Evolutionary conservation across 2,888 invertebrate species (phyloP).

Genomic region (Pristionchus entomophagus): DNA sequence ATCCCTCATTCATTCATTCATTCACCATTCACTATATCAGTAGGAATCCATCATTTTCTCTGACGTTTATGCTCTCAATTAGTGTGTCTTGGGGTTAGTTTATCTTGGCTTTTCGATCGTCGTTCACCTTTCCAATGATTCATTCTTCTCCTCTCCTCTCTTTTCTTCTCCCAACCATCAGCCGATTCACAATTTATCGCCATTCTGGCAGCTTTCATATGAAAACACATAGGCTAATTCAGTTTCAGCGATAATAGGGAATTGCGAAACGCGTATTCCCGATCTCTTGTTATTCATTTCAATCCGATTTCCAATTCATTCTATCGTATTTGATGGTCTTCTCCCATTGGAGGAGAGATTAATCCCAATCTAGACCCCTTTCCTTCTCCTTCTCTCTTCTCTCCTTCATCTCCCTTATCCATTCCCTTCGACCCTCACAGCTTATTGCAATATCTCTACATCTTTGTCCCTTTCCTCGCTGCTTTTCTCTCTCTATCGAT

Average conservation of each 20-base stretch:
- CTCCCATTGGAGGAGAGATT: conserved; percentile 3
- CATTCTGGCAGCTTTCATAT: background rate
- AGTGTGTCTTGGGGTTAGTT: conserved; percentile 17
- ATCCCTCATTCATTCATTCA: too few species aligned
- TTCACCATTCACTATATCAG: too few species aligned
- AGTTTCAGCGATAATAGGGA: too few species aligned
- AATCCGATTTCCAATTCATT: background rate
- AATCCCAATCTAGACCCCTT: conserved; percentile 33
- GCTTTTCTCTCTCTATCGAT: conserved; percentile 26
- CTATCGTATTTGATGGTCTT: background rate
- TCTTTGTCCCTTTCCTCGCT: background rate
- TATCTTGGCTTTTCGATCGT: conserved; percentile 3
- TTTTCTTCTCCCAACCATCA: background rate
- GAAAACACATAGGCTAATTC: too few species aligned
- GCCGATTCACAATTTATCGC: background rate
- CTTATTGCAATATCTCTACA: conserved; percentile 41
- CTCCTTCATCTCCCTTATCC: conserved; percentile 36
- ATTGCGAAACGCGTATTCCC: too few species aligned
- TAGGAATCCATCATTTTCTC: conserved; percentile 2
- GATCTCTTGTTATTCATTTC: background rate
- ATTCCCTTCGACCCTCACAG: conserved; percentile 10
- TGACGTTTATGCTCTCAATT: conserved; percentile 21
- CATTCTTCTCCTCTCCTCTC: background rate
- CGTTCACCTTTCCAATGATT: background rate
- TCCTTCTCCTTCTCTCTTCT: background rate